Evolutionary conservation across 1,140 invertebrate genomes (phyloP), one percentile per base, ranked within the genome.

Genomic region (Octopus bimaculoides): DNA sequence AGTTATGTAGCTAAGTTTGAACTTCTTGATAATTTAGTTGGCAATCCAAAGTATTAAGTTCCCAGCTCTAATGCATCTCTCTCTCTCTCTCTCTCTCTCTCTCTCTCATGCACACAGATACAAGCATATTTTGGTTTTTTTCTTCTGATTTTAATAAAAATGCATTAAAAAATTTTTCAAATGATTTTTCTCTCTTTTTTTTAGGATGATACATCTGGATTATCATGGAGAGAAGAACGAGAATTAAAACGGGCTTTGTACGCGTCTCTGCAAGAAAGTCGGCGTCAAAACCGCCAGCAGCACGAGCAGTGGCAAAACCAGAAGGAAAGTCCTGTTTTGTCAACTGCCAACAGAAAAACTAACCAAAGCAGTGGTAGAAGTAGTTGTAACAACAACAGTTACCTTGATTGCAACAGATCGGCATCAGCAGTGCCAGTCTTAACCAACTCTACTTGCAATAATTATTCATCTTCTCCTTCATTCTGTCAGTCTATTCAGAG

Each of bases 241-340:
- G 89, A 91, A 76, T 80, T 91, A 55, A 90, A 90, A 78, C 90
- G 87, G 81, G 90, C 90, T 9, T 80, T 91, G 61, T 90, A 90
- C 84, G 90, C 90, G 17, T 91, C 90, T 1, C 80, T 91, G 9
- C 88, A 90, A 80, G 89, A 90, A 69, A 86, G 79, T 20, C 82
- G 83, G 20, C 79, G 77, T 8, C 75, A 75, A 52, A 80, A 77
- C 1, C 54, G 79, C 17, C 77, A 41, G 71, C 66, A n/a, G n/a
- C 56, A 82, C 20, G 73, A 76, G 41, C 77, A 10, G 54, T 77
- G 5, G 69, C 78, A 41, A 66, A 78, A 20, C 54, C 69, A 14
- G 71, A 79, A 71, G 17, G n/a, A 20, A n/a, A 71, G 26, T 14
- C 7, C 66, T 20, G 26, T 14, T 20, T n/a, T 5, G 6, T n/a